Base-by-base conservation (phyloP, 2,888 invertebrate genomes). In the Operophtera brumata region DNA sequence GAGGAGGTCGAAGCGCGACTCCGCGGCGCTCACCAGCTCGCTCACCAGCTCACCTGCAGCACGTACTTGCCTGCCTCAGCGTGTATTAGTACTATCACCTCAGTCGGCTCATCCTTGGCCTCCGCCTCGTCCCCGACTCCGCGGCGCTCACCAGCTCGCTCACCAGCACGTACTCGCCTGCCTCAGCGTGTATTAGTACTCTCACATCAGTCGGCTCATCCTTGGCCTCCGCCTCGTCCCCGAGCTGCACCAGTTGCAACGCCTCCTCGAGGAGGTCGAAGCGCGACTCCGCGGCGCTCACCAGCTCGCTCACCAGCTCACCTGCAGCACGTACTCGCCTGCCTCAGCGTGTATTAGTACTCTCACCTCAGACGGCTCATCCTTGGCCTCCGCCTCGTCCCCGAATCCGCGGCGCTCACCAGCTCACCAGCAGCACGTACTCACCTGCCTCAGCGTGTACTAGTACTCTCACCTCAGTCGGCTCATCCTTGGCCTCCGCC, bases 241-340 rank as follows among this genome's bases (percentile, higher is more conserved):
- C 93, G 68, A 94, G 91, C 66, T 93, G 94, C n/a, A 94, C 94
- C 40, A 94, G 91, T 75, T 94, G 93, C 6, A 95, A 90, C 36
- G 94, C 94, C 78, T 94, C 94, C 77, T 94, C 94, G 43, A 95
- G 91, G 44, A 94, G 92, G 67, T 93, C 93, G 72, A 93, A 93
- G 72, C 93, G 82, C 41, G 92, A 90, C 78, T 91, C 92, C 67
- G 92, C 90, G 64, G 86, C 84, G 74, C 81, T 82, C 30, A 91
- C 91, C 72, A 92, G 78, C 69, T 91, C 91, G n/a, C 85, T 77
- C 0, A 91, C 88, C 7, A 88, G 71, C 0, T 86, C 89, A 1
- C 91, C 91, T 92, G 90, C 64, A 93, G 85, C 69, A 93, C 91
- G 92, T 92, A 93, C 80, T 93, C 93, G 71, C 93, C 93, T 93